phyloP scores from a whole-genome alignment of 2,797 vertebrate genomes.

The Xenops minutus region DNA sequence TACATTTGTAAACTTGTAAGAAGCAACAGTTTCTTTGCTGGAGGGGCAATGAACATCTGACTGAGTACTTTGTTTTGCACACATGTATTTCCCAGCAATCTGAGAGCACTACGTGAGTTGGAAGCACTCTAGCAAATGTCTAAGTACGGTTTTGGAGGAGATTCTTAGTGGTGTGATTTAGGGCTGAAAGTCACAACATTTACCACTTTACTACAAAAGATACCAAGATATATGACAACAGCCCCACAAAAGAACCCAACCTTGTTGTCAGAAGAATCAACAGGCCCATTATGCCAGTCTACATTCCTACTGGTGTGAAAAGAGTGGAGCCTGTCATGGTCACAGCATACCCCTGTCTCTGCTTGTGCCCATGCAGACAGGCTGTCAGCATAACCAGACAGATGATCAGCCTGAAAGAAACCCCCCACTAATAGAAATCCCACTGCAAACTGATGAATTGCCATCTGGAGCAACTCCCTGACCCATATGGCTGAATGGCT shows the following conservation, averaged over 20 bases:
- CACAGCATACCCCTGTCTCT: background rate
- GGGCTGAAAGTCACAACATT: background rate
- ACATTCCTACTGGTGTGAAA: background rate
- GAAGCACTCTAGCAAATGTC: background rate
- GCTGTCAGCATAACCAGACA: constrained; percentile 1
- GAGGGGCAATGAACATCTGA: background rate
- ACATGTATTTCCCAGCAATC: background rate
- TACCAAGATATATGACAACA: background rate
- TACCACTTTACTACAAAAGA: background rate
- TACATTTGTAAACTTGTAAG: background rate
- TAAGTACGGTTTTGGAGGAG: background rate
- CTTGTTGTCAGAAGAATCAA: background rate
- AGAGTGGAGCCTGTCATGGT: background rate
- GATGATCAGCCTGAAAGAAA: background rate
- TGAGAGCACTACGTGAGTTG: background rate
- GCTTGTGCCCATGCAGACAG: background rate
- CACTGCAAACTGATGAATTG: constrained; percentile 1
- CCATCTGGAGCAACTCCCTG: constrained; percentile 28
- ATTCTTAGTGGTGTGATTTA: background rate
- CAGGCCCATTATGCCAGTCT: background rate
- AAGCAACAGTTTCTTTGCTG: background rate
- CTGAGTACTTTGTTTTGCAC: background rate
- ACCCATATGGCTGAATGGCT: background rate
- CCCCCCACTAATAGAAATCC: background rate
- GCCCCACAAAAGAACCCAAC: fast-evolving